phyloP scores from a whole-genome alignment of 2,888 invertebrate genomes.

The Lomographa bimaculata region DNA sequence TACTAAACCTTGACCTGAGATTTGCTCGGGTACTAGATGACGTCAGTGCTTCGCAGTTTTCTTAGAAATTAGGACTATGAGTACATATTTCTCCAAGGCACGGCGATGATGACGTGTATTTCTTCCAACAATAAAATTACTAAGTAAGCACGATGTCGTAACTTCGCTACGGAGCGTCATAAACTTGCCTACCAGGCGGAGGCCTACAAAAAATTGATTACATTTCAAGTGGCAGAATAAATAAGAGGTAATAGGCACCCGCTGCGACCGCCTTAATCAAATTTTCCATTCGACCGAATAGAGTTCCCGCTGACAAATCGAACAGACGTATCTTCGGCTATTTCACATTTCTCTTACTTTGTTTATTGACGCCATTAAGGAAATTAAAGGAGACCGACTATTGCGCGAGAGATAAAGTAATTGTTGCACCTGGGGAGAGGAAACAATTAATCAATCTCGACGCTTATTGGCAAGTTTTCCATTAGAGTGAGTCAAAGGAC shows the following conservation, averaged over 20 bases:
- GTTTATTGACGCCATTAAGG: slow-evolving; percentile 54
- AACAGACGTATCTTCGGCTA: too few species aligned
- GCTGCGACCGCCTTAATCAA: slow-evolving; percentile 61
- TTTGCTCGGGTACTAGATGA: slow-evolving; percentile 5
- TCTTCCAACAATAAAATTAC: slow-evolving; percentile 15
- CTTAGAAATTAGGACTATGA: slow-evolving; percentile 4
- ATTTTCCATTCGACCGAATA: slow-evolving; percentile 57
- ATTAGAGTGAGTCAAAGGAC: slow-evolving; percentile 13
- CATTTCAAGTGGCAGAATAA: slow-evolving; percentile 44
- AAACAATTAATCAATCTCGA: slow-evolving; percentile 20
- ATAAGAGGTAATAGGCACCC: slow-evolving; percentile 46
- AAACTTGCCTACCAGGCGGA: slow-evolving; percentile 24
- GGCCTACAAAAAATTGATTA: slow-evolving; percentile 40
- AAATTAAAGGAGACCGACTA: slow-evolving; percentile 42
- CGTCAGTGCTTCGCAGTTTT: slow-evolving; percentile 10
- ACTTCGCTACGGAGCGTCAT: slow-evolving; percentile 23
- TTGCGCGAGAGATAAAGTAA: slow-evolving; percentile 14
- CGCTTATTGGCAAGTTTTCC: slow-evolving; percentile 15
- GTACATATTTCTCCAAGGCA: slow-evolving; percentile 9
- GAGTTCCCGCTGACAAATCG: slow-evolving; percentile 60
- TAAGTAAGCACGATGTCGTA: slow-evolving; percentile 23
- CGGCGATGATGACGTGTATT: slow-evolving; percentile 5
- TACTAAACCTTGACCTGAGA: slow-evolving; percentile 10
- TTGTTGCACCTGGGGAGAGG: slow-evolving; percentile 25
- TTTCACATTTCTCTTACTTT: slow-evolving; percentile 42